Base-by-base conservation (phyloP, 2,113 vertebrate genomes). In the Paradoxurus hermaphroditus region DNA sequence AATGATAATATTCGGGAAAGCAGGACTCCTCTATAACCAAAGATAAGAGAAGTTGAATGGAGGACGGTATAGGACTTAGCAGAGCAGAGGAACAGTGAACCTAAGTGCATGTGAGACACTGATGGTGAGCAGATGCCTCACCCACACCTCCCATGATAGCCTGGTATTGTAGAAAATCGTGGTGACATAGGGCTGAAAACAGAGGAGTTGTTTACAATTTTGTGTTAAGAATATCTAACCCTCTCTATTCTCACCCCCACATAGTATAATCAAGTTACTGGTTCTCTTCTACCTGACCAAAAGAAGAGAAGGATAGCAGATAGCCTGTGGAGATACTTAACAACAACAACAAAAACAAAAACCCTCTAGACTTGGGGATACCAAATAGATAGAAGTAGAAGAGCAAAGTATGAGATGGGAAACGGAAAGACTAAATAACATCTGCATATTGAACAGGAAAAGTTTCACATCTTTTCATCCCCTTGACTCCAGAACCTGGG, bases 391-490 rank as follows among this genome's bases (percentile, higher is more conserved):
- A 56, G 67, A 86, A 86, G 51, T 82, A 12, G 51, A 89, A 51
- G 10, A 34, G 9, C 34, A 4, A 62, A 53, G 1, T 18, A 5
- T 18, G 5, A 63, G 19, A 51, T 15, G 15, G 2, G 25, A 82
- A 87, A 94, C 12, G 39, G 10, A 77, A 95, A 59, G 5, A 67
- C 29, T 21, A 78, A 94, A 19, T 36, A 39, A 65, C 81, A 84
- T 49, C 19, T 49, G 15, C 11, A 36, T 13, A 16, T 0, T 73
- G 27, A 78, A 36, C 0, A 39, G 2, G 15, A 41, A 5, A 10
- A 21, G 12, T 10, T 9, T n/a, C 19, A 29, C 1, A 70, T 0
- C 23, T 51, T 53, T 72, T 49, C 3, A n/a, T 1, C 13, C n/a
- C 19, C 39, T 59, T 27, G 7, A 10, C 3, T 13, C 39, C 13